phyloP scores from a whole-genome alignment of 2,888 invertebrate species.

The Disparrhopalites patrizii region DNA sequence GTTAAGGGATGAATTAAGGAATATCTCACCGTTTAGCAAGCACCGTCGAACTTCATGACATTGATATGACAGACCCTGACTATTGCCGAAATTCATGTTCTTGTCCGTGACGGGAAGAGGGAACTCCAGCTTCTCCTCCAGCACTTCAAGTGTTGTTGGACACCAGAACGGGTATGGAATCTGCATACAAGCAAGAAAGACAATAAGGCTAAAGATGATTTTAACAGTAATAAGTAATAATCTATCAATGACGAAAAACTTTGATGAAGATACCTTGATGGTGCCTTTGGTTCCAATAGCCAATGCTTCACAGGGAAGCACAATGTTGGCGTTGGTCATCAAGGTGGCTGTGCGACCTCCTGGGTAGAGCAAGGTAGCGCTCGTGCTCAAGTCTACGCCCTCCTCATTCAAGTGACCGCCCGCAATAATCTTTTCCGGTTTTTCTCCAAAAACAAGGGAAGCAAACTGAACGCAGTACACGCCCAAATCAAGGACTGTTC shows the following conservation, averaged over 20 bases:
- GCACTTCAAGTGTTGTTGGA: constrained; percentile 60
- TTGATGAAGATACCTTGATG: constrained; percentile 63
- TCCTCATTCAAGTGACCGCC: constrained; percentile 65
- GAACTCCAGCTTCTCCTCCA: constrained; percentile 59
- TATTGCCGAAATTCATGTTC: constrained; percentile 64
- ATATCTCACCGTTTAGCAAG: constrained; percentile 64
- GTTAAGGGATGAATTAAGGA: too few relatives aligned
- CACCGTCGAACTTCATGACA: constrained; percentile 72
- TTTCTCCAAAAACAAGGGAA: constrained; percentile 51
- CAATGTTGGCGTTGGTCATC: constrained; percentile 55
- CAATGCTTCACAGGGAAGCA: constrained; percentile 62
- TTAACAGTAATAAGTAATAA: not conserved
- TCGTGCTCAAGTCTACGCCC: constrained; percentile 67
- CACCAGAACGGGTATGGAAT: constrained; percentile 63
- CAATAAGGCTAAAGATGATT: not conserved
- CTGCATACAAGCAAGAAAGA: not conserved
- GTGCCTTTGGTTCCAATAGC: constrained; percentile 67
- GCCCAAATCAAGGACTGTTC: constrained; percentile 70
- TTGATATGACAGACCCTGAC: constrained; percentile 65
- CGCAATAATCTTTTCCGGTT: constrained; percentile 51
- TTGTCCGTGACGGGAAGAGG: constrained; percentile 61
- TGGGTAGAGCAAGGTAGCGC: constrained; percentile 63
- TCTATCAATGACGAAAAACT: constrained; percentile 52
- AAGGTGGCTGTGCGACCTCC: constrained; percentile 62
- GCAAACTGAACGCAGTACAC: constrained; percentile 71